These are phyloP conservation scores for Nibea albiflora DNA, from an alignment of 2,113 vertebrate species.

Conservation along the genomic window DNA sequence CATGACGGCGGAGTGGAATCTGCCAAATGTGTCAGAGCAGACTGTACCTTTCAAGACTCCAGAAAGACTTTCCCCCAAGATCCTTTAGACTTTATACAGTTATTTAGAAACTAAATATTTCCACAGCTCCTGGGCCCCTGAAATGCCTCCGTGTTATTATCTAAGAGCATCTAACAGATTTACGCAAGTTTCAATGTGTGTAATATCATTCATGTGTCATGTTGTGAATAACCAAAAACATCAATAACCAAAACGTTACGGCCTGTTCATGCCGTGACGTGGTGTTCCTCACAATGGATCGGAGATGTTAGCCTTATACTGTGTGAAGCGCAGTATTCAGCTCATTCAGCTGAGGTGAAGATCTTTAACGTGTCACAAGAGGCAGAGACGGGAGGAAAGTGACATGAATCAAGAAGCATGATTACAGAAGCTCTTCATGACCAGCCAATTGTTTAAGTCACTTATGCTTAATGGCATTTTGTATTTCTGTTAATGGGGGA, in stretches of 20 bases:
- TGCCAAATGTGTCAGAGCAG: not conserved
- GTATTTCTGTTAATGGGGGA: not conserved
- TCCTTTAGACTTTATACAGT: not conserved
- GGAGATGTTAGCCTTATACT: not conserved
- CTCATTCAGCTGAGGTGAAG: not conserved
- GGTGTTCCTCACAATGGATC: not conserved
- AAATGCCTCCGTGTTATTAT: not conserved
- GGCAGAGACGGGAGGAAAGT: not conserved
- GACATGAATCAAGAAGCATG: not conserved
- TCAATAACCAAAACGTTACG: not conserved
- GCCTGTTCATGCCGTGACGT: not conserved
- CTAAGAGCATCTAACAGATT: not conserved
- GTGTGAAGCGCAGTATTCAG: not conserved
- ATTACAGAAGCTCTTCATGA: not conserved
- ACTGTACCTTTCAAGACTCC: not conserved
- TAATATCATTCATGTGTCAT: not conserved
- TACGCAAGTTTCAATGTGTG: not conserved
- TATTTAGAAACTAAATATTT: not conserved
- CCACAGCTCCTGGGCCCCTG: not conserved
- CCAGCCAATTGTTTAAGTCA: not conserved
- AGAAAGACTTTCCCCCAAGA: not conserved
- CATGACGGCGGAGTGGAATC: not conserved
- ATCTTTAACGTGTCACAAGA: not conserved
- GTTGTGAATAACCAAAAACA: not conserved
- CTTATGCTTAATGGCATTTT: not conserved